Evolutionary conservation across 2,888 invertebrate genomes (phyloP).

Genomic region (Agrotis ipsilon): DNA sequence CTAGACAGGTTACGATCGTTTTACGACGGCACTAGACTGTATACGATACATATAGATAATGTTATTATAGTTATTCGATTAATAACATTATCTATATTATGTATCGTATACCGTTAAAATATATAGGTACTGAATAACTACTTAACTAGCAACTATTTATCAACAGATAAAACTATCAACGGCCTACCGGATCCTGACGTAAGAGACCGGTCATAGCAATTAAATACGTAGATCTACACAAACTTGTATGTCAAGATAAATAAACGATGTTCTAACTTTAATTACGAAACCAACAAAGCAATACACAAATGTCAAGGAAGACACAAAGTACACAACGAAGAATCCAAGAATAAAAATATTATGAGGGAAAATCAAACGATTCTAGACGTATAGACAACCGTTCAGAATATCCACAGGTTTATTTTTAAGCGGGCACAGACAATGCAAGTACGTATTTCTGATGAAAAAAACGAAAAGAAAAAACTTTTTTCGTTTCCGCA

Average conservation of each 20-base stretch:
- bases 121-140: no score
- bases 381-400: not conserved
- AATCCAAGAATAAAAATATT: constrained; percentile 21
- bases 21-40: constrained; percentile 44
- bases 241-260: not conserved
- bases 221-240: not conserved
- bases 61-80: constrained; percentile 3
- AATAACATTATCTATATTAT: no score
- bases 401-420: constrained; percentile 20
- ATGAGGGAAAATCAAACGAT: constrained; percentile 20
- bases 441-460: constrained; percentile 14
- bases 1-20: constrained; percentile 49
- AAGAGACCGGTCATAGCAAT: not conserved
- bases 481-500: constrained; percentile 45
- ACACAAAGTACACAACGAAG: not conserved
- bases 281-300: constrained; percentile 11
- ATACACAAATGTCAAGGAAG: constrained; percentile 9
- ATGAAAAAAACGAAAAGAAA: constrained; percentile 20
- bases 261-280: constrained; percentile 8
- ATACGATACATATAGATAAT: constrained; percentile 7
- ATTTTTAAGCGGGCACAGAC: constrained; percentile 33
- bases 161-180: not conserved
- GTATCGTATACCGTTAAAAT: no score
- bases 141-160: not conserved
- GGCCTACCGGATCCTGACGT: not conserved